phyloP scores from a whole-genome alignment of 2,113 vertebrate species.

The Alosa alosa region DNA sequence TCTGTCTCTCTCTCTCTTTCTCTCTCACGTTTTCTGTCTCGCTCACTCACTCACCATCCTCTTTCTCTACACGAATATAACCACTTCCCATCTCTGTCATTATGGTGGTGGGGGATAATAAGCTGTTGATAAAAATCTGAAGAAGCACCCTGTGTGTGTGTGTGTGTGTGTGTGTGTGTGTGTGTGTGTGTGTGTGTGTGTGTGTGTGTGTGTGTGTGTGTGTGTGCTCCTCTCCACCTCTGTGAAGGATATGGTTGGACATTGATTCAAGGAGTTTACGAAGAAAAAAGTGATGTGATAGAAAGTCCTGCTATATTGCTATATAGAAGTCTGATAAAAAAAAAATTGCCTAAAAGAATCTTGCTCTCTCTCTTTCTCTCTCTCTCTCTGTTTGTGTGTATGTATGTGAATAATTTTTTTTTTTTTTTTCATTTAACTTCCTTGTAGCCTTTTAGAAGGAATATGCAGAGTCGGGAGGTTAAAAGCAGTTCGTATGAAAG shows the following conservation, averaged over 20 bases:
- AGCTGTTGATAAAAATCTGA: background rate
- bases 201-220: too few species aligned
- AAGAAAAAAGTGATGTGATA: too few species aligned
- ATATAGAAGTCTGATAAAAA: too few species aligned
- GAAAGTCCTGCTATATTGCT: too few species aligned
- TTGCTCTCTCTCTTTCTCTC: background rate
- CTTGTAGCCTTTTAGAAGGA: background rate
- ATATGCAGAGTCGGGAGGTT: background rate
- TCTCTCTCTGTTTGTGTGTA: slow-evolving; percentile 22
- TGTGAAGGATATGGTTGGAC: too few species aligned
- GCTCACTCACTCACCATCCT: background rate
- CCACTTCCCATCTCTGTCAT: background rate
- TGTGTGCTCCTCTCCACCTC: too few species aligned
- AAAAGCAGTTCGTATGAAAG: background rate
- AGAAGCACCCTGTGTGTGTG: background rate
- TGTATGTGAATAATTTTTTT: background rate
- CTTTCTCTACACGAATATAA: too few species aligned
- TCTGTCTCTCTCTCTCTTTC: too few species aligned
- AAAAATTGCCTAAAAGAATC: too few species aligned
- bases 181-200: background rate
- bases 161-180: too few species aligned
- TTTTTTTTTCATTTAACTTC: background rate
- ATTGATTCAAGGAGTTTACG: too few species aligned
- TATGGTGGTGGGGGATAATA: background rate
- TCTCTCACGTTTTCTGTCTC: background rate